Conservation (phyloP, 2,888 invertebrate species). For the Bursaphelenchus okinawaensis region DNA sequence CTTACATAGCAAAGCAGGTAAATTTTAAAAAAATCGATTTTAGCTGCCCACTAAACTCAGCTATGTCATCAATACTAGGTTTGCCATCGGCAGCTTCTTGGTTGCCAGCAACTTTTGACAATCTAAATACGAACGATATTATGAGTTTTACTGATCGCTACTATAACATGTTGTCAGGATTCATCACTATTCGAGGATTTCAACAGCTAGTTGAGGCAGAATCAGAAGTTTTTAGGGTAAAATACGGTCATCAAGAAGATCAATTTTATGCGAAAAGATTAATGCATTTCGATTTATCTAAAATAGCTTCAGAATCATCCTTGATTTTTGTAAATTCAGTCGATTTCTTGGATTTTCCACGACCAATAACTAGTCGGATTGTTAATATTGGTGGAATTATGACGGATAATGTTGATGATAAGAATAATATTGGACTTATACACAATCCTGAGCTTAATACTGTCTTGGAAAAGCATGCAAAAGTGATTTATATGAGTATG, state of each 20-base stretch:
- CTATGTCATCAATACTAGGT: constrained; percentile 18
- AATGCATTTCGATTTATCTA: constrained; percentile 42
- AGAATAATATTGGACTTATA: too few species aligned
- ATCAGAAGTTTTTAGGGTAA: constrained; percentile 12
- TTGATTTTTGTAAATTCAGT: constrained; percentile 23
- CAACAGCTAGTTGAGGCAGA: constrained; percentile 9
- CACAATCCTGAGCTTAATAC: too few species aligned
- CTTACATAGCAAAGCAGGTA: too few species aligned
- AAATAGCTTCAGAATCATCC: constrained; percentile 35
- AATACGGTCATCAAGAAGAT: too few species aligned
- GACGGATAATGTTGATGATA: constrained; percentile 21
- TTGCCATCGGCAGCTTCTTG: constrained; percentile 20
- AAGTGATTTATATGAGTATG: neutral
- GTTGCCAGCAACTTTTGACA: constrained; percentile 22
- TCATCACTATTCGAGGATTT: constrained; percentile 9
- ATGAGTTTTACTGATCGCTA: constrained; percentile 20
- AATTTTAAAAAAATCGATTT: too few species aligned
- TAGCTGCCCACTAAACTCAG: constrained; percentile 22
- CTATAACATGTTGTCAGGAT: constrained; percentile 13
- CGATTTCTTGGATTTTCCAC: constrained; percentile 26
- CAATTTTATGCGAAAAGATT: too few species aligned
- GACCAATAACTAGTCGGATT: constrained; percentile 21
- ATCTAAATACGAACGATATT: constrained; percentile 13
- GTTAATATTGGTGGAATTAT: constrained; percentile 27
- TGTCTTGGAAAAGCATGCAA: neutral